phyloP scores from a whole-genome alignment of 1,140 invertebrate species.

The Platorchestia sp. region DNA sequence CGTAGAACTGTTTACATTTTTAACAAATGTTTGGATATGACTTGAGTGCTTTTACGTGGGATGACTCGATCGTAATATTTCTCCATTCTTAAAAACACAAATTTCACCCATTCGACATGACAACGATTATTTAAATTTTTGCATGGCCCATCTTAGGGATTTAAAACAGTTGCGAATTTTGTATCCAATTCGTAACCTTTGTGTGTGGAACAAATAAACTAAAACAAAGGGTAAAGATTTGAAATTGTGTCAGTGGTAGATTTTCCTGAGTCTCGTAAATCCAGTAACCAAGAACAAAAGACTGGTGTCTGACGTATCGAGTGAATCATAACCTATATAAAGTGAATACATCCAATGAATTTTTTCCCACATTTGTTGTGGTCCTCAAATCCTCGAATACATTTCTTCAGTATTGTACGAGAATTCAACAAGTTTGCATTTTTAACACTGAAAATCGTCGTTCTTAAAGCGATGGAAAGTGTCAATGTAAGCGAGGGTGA shows the following conservation, averaged over 20 bases:
- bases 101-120: too few species aligned
- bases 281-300: neutral
- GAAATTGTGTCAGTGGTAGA: neutral
- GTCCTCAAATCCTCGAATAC: neutral
- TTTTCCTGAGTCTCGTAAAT: neutral
- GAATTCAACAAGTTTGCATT: too few species aligned
- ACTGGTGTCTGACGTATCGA: neutral
- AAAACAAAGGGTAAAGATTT: too few species aligned
- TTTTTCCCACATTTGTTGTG: neutral
- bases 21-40: too few species aligned
- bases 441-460: too few species aligned
- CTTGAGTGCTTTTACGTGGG: too few species aligned
- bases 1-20: too few species aligned
- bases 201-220: too few species aligned
- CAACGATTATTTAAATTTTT: neutral
- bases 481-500: neutral
- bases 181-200: neutral
- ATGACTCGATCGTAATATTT: too few species aligned
- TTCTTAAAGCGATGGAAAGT: neutral
- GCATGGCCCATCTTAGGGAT: neutral
- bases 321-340: neutral
- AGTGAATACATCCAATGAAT: neutral
- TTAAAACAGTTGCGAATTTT: neutral
- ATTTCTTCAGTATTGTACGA: neutral
- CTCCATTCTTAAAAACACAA: too few species aligned